These are phyloP conservation scores for Tragulus kanchil DNA, from an alignment of 2,113 vertebrate genomes.

Conservation along the genomic window DNA sequence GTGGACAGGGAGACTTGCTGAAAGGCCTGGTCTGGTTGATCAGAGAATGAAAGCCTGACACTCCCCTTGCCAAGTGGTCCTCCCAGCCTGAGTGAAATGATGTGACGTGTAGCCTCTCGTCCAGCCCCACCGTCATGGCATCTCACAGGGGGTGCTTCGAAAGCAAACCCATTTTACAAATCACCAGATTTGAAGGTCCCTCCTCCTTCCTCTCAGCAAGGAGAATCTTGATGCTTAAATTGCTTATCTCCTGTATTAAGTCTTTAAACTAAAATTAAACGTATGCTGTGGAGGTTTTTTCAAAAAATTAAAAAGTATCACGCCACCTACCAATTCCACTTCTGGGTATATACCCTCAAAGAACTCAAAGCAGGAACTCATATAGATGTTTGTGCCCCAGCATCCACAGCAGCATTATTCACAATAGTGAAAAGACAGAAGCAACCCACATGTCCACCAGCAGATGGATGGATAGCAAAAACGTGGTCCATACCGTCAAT, in stretches of 20 bases:
- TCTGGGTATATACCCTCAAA: background rate
- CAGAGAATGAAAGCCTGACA: background rate
- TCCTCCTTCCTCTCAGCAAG: background rate
- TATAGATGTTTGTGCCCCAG: background rate
- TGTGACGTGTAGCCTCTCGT: background rate
- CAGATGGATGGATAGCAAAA: background rate
- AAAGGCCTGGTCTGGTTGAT: background rate
- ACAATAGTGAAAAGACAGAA: background rate
- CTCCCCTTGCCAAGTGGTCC: background rate
- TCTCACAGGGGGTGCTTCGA: background rate
- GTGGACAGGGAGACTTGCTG: background rate
- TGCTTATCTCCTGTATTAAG: background rate
- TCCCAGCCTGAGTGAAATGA: background rate
- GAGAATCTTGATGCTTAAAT: background rate
- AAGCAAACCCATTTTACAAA: background rate
- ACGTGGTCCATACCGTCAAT: no score
- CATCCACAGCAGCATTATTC: background rate
- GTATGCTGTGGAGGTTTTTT: background rate
- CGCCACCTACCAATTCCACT: background rate
- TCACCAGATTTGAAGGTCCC: background rate
- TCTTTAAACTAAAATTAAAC: background rate
- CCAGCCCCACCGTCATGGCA: background rate
- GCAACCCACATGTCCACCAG: rapidly evolving
- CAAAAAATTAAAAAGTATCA: background rate
- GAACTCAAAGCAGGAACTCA: background rate